Evolutionary conservation across 2,888 invertebrate genomes (phyloP).

Genomic region (Amblyjoppa fuscipennis): DNA sequence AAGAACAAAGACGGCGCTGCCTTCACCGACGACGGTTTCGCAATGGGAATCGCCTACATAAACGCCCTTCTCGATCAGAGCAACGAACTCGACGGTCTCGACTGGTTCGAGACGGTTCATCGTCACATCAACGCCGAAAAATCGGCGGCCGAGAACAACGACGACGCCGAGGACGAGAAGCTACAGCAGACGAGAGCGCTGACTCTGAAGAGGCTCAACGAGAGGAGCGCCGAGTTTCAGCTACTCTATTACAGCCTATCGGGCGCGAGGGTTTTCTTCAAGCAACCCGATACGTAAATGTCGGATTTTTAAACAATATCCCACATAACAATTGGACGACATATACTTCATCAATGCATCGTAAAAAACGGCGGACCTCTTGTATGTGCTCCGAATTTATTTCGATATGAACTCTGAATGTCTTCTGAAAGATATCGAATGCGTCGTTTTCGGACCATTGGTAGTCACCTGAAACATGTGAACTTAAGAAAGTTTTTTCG

Average conservation of each 20-base stretch:
- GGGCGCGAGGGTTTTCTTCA: conserved; percentile 98
- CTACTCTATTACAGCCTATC: conserved; percentile 96
- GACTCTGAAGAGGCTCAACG: conserved; percentile 92
- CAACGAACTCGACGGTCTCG: conserved; percentile 94
- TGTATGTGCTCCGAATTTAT: too few species aligned
- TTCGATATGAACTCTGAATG: too few species aligned
- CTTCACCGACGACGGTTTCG: conserved; percentile 99
- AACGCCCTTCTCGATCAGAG: conserved; percentile 95
- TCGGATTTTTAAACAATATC: conserved; percentile 8
- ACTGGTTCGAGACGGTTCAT: conserved; percentile 97
- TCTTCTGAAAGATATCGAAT: too few species aligned
- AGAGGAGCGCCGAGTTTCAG: conserved; percentile 90
- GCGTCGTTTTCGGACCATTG: too few species aligned
- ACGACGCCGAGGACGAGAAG: conserved; percentile 91
- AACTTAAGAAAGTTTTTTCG: too few species aligned
- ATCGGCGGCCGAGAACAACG: conserved; percentile 86
- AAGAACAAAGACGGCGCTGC: conserved; percentile 95
- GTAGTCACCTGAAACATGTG: too few species aligned
- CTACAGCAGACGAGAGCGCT: conserved; percentile 96
- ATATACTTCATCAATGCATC: too few species aligned
- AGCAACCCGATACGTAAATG: conserved; percentile 84
- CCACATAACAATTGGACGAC: too few species aligned
- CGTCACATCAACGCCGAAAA: conserved; percentile 90
- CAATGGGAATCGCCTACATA: conserved; percentile 98
- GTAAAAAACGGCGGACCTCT: too few species aligned